Percentiles rank a stretch among this genome's conserved stretches.
These are phyloP conservation scores for Heloderma charlesbogerti DNA, from an alignment of 2,113 vertebrate genomes.

Conservation along the genomic window DNA sequence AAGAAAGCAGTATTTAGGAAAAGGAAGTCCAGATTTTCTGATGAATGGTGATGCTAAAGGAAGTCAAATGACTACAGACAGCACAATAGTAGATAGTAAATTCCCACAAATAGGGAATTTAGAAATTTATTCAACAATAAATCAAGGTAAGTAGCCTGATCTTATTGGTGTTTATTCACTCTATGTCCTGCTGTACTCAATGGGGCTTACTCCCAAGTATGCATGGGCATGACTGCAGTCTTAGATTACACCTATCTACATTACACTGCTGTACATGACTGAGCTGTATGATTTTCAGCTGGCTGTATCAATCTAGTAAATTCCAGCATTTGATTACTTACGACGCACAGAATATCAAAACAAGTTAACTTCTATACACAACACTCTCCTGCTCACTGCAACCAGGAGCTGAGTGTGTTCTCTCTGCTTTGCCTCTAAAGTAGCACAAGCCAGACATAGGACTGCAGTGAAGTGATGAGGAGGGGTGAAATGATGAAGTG, in stretches of 20 bases:
- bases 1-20: constrained; percentile 16
- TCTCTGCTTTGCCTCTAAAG: neutral
- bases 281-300: neutral
- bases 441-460: neutral
- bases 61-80: neutral
- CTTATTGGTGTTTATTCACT: neutral
- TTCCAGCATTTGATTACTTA: neutral
- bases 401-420: neutral
- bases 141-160: neutral
- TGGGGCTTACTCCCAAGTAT: neutral
- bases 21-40: constrained; percentile 2
- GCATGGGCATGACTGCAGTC: too few relatives aligned
- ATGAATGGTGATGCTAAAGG: neutral
- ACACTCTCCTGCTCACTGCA: neutral
- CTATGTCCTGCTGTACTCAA: neutral
- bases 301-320: neutral
- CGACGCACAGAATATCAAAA: neutral
- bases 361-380: neutral
- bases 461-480: neutral
- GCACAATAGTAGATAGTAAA: neutral
- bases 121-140: neutral
- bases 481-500: too few relatives aligned
- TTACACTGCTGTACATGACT: neutral
- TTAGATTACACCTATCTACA: neutral
- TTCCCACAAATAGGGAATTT: neutral